A percentile compares a stretch with the other conserved stretches of the same genome.
These are phyloP conservation scores for Spilarctia lutea DNA, from an alignment of 2,888 invertebrate species.

Conservation along the genomic window DNA sequence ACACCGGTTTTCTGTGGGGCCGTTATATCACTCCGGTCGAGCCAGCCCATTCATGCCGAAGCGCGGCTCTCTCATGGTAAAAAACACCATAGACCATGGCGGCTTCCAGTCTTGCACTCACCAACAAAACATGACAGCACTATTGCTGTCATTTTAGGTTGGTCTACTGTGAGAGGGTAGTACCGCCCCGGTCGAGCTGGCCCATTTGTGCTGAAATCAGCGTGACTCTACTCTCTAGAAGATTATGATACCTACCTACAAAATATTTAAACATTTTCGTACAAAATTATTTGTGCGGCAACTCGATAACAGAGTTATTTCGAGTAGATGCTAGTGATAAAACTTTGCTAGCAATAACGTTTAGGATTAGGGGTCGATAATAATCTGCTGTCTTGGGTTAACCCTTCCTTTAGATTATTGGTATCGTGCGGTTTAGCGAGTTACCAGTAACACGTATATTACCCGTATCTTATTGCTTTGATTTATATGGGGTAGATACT, in stretches of 20 bases:
- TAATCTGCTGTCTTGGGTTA: conserved; percentile 17
- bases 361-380: conserved; percentile 7
- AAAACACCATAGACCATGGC: too few species aligned
- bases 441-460: neutral
- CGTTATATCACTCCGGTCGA: too few species aligned
- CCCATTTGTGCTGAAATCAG: too few species aligned
- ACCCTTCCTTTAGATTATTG: conserved; percentile 18
- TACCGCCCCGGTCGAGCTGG: too few species aligned
- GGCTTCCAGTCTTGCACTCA: too few species aligned
- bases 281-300: neutral
- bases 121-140: too few species aligned
- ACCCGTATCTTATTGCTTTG: conserved; percentile 6
- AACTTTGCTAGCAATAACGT: conserved; percentile 3
- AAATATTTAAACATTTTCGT: neutral
- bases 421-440: conserved; percentile 7
- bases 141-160: too few species aligned
- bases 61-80: too few species aligned
- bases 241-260: neutral
- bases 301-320: neutral
- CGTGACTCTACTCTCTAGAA: too few species aligned
- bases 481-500: neutral
- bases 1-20: too few species aligned
- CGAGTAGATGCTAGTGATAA: neutral
- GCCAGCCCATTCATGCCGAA: too few species aligned
- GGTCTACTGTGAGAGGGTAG: too few species aligned